These are phyloP conservation scores for Pseudomyrmex dendroicus DNA, from an alignment of 1,140 invertebrate species.

Conservation along the genomic window DNA sequence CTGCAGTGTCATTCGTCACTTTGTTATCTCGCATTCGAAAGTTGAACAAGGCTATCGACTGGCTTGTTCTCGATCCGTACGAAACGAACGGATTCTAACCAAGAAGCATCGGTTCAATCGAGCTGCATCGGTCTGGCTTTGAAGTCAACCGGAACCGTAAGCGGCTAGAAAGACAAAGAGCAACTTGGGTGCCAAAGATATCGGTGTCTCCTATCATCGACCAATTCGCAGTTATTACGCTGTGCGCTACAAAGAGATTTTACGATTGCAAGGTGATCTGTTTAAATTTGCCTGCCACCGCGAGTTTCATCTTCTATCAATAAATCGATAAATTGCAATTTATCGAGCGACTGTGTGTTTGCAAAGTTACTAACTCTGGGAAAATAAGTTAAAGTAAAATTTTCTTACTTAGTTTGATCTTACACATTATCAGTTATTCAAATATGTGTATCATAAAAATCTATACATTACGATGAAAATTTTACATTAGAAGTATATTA, in stretches of 20 bases:
- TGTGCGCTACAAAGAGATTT: conserved; percentile 24
- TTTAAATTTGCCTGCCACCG: not conserved
- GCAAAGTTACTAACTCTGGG: not conserved
- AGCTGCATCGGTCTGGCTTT: conserved; percentile 72
- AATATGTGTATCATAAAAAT: not conserved
- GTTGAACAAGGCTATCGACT: conserved; percentile 55
- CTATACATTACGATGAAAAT: too few species aligned
- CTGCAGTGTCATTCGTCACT: conserved; percentile 50
- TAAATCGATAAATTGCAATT: not conserved
- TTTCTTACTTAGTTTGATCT: not conserved
- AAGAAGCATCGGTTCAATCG: conserved; percentile 74
- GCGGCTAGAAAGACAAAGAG: conserved; percentile 70
- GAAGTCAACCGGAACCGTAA: conserved; percentile 71
- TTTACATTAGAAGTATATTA: too few species aligned
- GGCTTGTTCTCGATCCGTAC: conserved; percentile 47
- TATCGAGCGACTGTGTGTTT: not conserved
- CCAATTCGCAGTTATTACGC: conserved; percentile 43
- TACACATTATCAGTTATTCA: not conserved
- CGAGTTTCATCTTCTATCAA: not conserved
- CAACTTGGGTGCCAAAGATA: conserved; percentile 67
- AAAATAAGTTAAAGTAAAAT: not conserved
- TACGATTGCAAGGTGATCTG: conserved; percentile 21
- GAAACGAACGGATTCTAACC: conserved; percentile 69
- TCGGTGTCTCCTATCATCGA: conserved; percentile 65
- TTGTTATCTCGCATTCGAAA: conserved; percentile 54